Evolutionary conservation across 2,113 vertebrate species (phyloP).

Genomic region (Centropus unirufus): DNA sequence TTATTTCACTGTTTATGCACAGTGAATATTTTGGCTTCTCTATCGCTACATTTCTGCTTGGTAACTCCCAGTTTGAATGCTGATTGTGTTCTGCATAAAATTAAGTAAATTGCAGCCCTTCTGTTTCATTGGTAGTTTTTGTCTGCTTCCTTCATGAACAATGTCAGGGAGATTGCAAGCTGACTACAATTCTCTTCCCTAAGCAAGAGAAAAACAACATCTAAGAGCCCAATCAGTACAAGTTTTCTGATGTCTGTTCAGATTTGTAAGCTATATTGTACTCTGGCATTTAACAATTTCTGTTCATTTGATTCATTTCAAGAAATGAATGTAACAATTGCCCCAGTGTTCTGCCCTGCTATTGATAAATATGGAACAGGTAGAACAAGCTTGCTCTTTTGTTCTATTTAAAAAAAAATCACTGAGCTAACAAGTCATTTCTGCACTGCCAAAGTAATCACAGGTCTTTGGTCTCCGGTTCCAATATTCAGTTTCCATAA

Average conservation of each 20-base stretch:
- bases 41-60: conserved; percentile 30
- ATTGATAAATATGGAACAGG: conserved; percentile 49
- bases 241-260: conserved; percentile 30
- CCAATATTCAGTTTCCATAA: neutral
- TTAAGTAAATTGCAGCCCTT: conserved; percentile 65
- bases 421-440: neutral
- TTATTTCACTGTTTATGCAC: neutral
- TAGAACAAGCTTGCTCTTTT: neutral
- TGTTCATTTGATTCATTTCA: conserved; percentile 28
- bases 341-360: neutral
- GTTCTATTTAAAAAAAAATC: neutral
- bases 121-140: conserved; percentile 58
- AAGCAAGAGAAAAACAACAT: conserved; percentile 48
- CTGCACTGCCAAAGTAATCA: neutral
- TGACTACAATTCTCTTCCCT: conserved; percentile 64
- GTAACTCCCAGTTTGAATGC: conserved; percentile 56
- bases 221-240: conserved; percentile 51
- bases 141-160: conserved; percentile 59
- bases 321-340: conserved; percentile 18
- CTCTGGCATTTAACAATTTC: conserved; percentile 19
- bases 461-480: neutral
- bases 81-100: conserved; percentile 66
- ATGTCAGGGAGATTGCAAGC: conserved; percentile 68
- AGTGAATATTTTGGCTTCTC: conserved; percentile 41
- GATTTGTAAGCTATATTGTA: conserved; percentile 22